A percentile compares a stretch with the other conserved stretches of the same genome.
Evolutionary conservation across 2,888 invertebrate genomes (phyloP).

Genomic region (Phaonia tiefii): DNA sequence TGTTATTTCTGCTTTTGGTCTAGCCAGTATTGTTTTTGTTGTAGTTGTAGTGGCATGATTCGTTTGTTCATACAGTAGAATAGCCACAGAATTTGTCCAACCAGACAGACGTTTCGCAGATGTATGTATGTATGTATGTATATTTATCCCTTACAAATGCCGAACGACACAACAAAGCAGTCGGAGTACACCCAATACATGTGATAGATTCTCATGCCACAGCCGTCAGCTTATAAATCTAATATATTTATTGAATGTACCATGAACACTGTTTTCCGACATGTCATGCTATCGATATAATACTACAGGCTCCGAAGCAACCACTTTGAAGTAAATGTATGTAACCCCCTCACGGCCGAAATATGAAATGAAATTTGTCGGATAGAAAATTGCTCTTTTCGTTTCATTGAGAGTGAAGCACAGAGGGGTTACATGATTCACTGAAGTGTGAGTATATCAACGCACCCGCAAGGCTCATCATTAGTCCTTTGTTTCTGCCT

Average conservation of each 20-base stretch:
- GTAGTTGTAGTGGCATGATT: constrained; percentile 11
- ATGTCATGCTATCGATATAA: constrained; percentile 52
- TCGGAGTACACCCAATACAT: constrained; percentile 37
- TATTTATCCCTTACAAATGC: constrained; percentile 23
- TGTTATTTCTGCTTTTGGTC: not conserved
- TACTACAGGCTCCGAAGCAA: not conserved
- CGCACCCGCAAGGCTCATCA: not conserved
- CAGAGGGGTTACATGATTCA: constrained; percentile 50
- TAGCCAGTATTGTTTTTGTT: not conserved
- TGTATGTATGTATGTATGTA: constrained; percentile 55
- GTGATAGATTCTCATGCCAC: constrained; percentile 59
- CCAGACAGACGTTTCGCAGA: constrained; percentile 36
- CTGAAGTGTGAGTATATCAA: constrained; percentile 15
- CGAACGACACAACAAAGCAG: constrained; percentile 12
- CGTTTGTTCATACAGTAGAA: constrained; percentile 20
- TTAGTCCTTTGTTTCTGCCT: constrained; percentile 34
- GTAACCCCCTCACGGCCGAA: too few relatives aligned
- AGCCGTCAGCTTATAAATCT: constrained; percentile 58
- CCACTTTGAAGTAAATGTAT: not conserved
- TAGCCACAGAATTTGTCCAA: constrained; percentile 20
- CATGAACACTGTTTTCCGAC: constrained; percentile 41
- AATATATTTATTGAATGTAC: constrained; percentile 52
- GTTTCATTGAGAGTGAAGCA: constrained; percentile 29
- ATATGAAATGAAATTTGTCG: constrained; percentile 52
- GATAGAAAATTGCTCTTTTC: constrained; percentile 60